Evolutionary conservation across 2,113 vertebrate species (phyloP), one percentile per base, ranked within the genome.

Genomic region (Heterocephalus glaber): DNA sequence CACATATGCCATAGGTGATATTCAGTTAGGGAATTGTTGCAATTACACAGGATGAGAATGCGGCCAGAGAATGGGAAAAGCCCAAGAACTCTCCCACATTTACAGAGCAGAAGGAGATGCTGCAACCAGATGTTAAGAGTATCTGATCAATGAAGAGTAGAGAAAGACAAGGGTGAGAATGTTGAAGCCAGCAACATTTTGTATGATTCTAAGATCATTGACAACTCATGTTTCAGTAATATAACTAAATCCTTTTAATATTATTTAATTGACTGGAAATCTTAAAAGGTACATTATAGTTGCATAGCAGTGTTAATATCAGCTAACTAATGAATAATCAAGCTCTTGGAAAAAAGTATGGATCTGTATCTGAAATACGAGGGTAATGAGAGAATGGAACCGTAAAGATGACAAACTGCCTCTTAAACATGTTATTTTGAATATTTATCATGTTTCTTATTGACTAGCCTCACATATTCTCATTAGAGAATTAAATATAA

Each of bases 401-500:
- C 65, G 61, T 6, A 72, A 85, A 4, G 3, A 74, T 11, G 44
- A 58, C 41, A 19, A 81, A 52, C 38, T 60, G 85, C 54, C 22
- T 44, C 44, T 96, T 74, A 72, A 95, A 35, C 20, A 63, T 35
- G 24, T 44, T 61, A 58, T 79, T 49, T n/a, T 41, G 47, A 89
- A 38, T 92, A 68, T 85, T 94, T 81, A 70, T 72, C 38, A 86
- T 61, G 5, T 6, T 89, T 83, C 56, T 49, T 83, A 96, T 84
- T 66, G 9, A 72, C 60, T 28, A 1, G 5, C 60, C 28, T 86
- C 33, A 72, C 16, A 74, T 60, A 80, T 3, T 44, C 68, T 93
- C 38, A 86, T 65, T 81, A 70, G 7, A 79, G 7, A 87, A 74
- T 92, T 26, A 83, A 92, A 93, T 63, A 66, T n/a, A 14, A 92